These are phyloP conservation scores for Lophura nycthemera DNA, from an alignment of 2,113 vertebrate species.

Conservation along the genomic window DNA sequence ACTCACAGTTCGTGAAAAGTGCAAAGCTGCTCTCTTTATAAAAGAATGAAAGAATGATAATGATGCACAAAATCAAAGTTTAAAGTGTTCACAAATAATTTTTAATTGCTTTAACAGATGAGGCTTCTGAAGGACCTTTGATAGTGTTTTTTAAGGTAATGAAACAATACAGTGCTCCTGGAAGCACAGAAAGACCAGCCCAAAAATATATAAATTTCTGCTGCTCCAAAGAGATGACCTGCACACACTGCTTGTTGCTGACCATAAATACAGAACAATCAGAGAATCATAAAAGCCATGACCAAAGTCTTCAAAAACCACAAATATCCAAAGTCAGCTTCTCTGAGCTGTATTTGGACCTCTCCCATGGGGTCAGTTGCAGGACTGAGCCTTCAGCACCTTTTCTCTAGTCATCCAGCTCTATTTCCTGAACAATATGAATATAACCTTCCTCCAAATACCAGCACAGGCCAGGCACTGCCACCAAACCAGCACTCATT, in stretches of 20 bases:
- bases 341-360: accelerated
- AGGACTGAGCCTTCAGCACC: not conserved
- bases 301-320: not conserved
- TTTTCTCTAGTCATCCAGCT: not conserved
- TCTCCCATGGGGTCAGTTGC: not conserved
- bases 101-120: not conserved
- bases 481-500: not conserved
- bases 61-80: not conserved
- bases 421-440: not conserved
- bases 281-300: not conserved
- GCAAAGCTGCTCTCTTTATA: not conserved
- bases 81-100: not conserved
- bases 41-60: not conserved
- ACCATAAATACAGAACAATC: not conserved
- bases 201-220: not conserved
- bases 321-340: not conserved
- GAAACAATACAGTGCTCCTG: not conserved
- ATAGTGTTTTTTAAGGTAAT: not conserved
- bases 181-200: not conserved
- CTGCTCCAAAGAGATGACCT: not conserved
- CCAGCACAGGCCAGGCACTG: not conserved
- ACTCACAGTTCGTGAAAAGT: not conserved
- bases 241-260: not conserved
- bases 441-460: not conserved
- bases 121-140: not conserved